Conservation (phyloP, 2,888 invertebrate genomes). For the Cinara cedri region DNA sequence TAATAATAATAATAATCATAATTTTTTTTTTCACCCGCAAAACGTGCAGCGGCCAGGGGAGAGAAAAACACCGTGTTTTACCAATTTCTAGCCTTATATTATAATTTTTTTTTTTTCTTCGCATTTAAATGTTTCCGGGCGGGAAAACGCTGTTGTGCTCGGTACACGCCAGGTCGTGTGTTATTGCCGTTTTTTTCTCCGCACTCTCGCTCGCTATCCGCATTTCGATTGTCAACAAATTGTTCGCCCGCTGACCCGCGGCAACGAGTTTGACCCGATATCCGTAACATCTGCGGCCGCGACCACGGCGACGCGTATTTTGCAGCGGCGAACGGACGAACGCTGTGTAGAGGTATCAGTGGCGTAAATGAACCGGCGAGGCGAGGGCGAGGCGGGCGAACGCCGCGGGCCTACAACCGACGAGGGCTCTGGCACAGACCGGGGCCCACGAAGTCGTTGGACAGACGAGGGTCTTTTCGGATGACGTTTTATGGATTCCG, state of each 20-base stretch:
- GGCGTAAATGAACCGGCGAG: too few species aligned
- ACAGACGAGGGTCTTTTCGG: too few species aligned
- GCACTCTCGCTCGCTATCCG: background rate
- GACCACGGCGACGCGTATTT: background rate
- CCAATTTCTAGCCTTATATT: background rate
- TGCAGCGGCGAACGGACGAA: too few species aligned
- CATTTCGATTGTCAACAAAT: conserved; percentile 54
- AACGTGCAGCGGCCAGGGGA: background rate
- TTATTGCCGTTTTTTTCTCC: background rate
- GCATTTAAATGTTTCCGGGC: conserved; percentile 27
- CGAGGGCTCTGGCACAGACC: too few species aligned
- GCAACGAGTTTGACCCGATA: conserved; percentile 49
- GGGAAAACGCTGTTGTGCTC: conserved; percentile 11
- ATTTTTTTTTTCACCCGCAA: too few species aligned
- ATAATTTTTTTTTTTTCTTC: conserved; percentile 15
- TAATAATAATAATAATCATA: too few species aligned
- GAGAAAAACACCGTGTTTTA: conserved; percentile 6
- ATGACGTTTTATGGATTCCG: too few species aligned
- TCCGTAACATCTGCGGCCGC: conserved; percentile 27
- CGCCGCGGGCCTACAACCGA: too few species aligned
- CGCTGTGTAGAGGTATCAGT: too few species aligned
- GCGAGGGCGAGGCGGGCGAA: too few species aligned
- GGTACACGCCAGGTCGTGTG: too few species aligned
- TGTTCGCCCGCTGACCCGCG: conserved; percentile 51
- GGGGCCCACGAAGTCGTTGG: too few species aligned